These are phyloP conservation scores for Dysmachus trigonus DNA, from an alignment of 2,888 invertebrate genomes.

Conservation along the genomic window DNA sequence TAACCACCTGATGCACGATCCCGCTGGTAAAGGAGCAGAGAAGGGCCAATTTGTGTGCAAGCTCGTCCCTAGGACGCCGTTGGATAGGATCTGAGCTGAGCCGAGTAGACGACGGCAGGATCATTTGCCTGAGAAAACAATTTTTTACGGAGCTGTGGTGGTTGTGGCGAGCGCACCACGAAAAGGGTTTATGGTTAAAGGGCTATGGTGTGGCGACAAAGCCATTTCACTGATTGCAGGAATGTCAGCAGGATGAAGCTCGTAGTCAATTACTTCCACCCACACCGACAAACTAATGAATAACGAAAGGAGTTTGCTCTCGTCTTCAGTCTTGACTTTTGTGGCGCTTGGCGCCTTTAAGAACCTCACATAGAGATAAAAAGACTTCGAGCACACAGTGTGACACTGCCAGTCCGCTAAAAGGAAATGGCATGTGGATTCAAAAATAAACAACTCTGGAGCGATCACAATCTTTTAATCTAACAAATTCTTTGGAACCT, in stretches of 20 bases:
- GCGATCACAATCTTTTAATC: background rate
- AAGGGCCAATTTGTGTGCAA: background rate
- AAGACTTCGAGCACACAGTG: background rate
- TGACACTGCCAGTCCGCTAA: background rate
- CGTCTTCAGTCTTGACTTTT: background rate
- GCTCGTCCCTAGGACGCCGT: background rate
- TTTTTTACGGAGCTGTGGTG: background rate
- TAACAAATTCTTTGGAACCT: background rate
- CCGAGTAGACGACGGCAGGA: background rate
- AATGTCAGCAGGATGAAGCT: background rate
- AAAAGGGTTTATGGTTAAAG: background rate
- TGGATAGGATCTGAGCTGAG: background rate
- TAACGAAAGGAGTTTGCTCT: background rate
- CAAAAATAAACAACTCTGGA: background rate
- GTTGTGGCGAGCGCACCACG: background rate
- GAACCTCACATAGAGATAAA: background rate
- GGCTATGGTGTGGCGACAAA: background rate
- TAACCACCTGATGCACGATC: conserved; percentile 16
- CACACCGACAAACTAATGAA: background rate
- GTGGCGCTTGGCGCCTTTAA: background rate
- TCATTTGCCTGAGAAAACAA: background rate
- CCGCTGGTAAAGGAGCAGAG: background rate
- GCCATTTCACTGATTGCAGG: background rate
- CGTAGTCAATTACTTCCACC: background rate
- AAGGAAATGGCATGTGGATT: background rate